A percentile compares a stretch with the other conserved stretches of the same genome.
Conservation (phyloP, 2,888 invertebrate species). For the Argyra leucocephala region DNA sequence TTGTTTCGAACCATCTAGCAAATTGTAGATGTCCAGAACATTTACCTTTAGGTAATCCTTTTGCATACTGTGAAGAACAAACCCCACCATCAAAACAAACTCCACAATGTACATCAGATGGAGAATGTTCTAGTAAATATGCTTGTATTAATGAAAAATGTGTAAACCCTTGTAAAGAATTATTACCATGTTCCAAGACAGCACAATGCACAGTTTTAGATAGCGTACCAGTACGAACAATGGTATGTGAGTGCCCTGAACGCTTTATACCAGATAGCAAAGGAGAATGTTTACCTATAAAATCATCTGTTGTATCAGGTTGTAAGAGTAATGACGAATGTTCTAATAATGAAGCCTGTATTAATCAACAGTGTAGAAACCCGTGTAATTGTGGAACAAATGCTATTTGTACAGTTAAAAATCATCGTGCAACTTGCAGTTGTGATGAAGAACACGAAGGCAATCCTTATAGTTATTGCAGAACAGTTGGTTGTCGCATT, state of each 20-base stretch:
- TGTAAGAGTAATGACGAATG: conserved; percentile 76
- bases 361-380: conserved; percentile 75
- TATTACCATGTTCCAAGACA: conserved; percentile 65
- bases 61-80: conserved; percentile 59
- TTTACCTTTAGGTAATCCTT: conserved; percentile 69
- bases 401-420: conserved; percentile 68
- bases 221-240: conserved; percentile 74
- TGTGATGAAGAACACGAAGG: conserved; percentile 78
- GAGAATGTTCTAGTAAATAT: conserved; percentile 68
- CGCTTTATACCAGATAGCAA: conserved; percentile 71
- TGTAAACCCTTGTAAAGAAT: conserved; percentile 64
- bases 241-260: conserved; percentile 80
- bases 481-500: conserved; percentile 68
- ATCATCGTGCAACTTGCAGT: conserved; percentile 78
- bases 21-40: conserved; percentile 75
- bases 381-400: conserved; percentile 82
- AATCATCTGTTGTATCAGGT: conserved; percentile 59
- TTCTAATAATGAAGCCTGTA: conserved; percentile 66
- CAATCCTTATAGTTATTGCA: conserved; percentile 73
- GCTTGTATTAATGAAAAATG: conserved; percentile 73
- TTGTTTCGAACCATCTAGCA: conserved; percentile 68
- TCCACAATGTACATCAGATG: conserved; percentile 66
- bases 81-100: conserved; percentile 39
- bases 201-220: conserved; percentile 75
- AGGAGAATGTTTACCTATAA: conserved; percentile 66